Evolutionary conservation across 2,888 invertebrate species (phyloP), one percentile per base, ranked within the genome.

Genomic region (Drosophila dives): DNA sequence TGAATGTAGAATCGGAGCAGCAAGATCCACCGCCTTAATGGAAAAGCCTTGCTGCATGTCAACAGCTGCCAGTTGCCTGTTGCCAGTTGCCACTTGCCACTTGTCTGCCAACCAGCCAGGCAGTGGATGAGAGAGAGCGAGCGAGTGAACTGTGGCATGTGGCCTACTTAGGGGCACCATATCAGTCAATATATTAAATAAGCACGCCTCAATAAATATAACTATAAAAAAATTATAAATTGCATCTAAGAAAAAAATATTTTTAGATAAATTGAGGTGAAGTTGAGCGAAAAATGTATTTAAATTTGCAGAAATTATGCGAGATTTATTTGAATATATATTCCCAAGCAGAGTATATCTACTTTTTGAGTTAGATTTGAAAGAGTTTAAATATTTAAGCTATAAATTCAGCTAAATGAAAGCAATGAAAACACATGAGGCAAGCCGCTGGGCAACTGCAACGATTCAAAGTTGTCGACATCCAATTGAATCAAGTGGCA

Each of bases 1-100:
- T 55, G 26, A 38, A 38, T 10, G 51, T 26, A 49, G 72, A 59
- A 48, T 45, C 55, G 34, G 11, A 56, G 50, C 38, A 50, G 48
- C 68, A 26, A 67, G 68, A 67, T 68, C 69, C 49, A 33, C 48
- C 81, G 32, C 45, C 84, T 75, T 84, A 88, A 84, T 88, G 83
- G 83, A 77, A 81, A 83, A 81, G 60, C 64, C 68, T 62, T 86
- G 86, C 84, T 72, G 63, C 67, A 54, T 58, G 71, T 83, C 72
- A 65, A 64, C 83, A 79, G 49, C 69, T 69, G 59, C 61, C 64
- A 51, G 29, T 34, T 50, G 53, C 60, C 51, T 56, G 10, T 26
- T 56, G 70, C 60, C 60, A 48, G 20, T 56, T 63, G 62, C 40
- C 75, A 15, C 29, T 29, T 29, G 29, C 49, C 26, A 26, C 29